A percentile compares a stretch with the other conserved stretches of the same genome.
These are phyloP conservation scores for Drosophila vallismaia DNA, from an alignment of 2,888 invertebrate genomes.

Conservation along the genomic window DNA sequence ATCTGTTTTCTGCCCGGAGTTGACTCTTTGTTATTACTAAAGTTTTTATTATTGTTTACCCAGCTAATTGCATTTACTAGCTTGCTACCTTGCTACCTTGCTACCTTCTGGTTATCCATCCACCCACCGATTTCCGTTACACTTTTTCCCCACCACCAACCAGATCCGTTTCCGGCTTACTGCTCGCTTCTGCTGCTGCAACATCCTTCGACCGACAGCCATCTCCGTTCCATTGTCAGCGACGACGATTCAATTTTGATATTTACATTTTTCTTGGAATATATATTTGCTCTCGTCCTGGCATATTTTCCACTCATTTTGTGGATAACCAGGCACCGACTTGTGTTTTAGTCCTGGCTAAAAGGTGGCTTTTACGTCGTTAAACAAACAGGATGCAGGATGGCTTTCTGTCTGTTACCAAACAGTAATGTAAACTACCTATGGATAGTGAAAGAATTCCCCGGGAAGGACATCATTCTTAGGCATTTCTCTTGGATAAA, in stretches of 20 bases:
- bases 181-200: constrained; percentile 7
- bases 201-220: neutral
- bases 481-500: neutral
- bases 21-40: constrained; percentile 38
- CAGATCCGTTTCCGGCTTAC: constrained; percentile 51
- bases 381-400: neutral
- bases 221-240: constrained; percentile 11
- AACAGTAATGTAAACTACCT: constrained; percentile 1
- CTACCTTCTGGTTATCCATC: neutral
- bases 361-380: neutral
- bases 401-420: neutral
- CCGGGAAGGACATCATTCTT: too few relatives aligned
- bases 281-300: constrained; percentile 44
- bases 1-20: constrained; percentile 1
- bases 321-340: too few relatives aligned
- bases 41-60: constrained; percentile 62
- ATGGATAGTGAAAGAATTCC: too few relatives aligned
- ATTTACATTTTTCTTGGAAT: constrained; percentile 61
- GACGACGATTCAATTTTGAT: constrained; percentile 53
- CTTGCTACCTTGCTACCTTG: neutral
- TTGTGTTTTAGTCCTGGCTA: neutral
- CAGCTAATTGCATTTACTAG: constrained; percentile 55
- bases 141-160: constrained; percentile 21
- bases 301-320: neutral
- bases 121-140: constrained; percentile 47